Conservation (phyloP, 1,140 invertebrate species). For the Drosophila lini region DNA sequence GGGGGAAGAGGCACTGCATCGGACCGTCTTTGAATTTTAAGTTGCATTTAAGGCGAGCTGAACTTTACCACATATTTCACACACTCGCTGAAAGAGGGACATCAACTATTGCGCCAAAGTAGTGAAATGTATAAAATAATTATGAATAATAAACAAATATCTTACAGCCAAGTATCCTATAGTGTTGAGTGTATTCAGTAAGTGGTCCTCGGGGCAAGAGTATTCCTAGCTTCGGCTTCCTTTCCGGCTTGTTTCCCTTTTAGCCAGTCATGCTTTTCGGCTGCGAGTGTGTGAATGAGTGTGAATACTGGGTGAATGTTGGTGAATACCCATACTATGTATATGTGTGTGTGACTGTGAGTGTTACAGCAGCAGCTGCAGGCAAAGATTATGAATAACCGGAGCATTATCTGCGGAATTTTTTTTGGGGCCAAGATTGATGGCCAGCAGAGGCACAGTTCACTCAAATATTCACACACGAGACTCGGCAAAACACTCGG, state of each 20-base stretch:
- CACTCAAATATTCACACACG: constrained; percentile 19
- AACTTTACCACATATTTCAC: constrained; percentile 28
- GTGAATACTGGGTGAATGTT: constrained; percentile 13
- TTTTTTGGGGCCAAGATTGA: constrained; percentile 33
- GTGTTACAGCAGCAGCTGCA: constrained; percentile 30
- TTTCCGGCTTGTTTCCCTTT: constrained; percentile 7
- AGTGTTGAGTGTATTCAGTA: not conserved
- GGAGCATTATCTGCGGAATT: constrained; percentile 38
- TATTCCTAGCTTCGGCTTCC: not conserved
- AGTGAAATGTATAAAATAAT: not conserved
- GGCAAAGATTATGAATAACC: constrained; percentile 32
- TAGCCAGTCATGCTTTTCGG: constrained; percentile 46
- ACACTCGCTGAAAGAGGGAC: not conserved
- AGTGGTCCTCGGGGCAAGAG: not conserved
- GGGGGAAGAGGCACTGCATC: constrained; percentile 17
- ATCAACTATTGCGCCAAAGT: not conserved
- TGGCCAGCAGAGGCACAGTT: constrained; percentile 19
- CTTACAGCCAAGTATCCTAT: not conserved
- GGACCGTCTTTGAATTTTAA: constrained; percentile 57
- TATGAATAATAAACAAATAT: not conserved
- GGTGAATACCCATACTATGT: not conserved
- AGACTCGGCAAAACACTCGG: not conserved
- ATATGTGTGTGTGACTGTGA: not conserved
- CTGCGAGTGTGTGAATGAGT: constrained; percentile 17
- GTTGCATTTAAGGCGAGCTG: constrained; percentile 32